Conservation (phyloP, 2,888 invertebrate species). For the Andrena bucephala region DNA sequence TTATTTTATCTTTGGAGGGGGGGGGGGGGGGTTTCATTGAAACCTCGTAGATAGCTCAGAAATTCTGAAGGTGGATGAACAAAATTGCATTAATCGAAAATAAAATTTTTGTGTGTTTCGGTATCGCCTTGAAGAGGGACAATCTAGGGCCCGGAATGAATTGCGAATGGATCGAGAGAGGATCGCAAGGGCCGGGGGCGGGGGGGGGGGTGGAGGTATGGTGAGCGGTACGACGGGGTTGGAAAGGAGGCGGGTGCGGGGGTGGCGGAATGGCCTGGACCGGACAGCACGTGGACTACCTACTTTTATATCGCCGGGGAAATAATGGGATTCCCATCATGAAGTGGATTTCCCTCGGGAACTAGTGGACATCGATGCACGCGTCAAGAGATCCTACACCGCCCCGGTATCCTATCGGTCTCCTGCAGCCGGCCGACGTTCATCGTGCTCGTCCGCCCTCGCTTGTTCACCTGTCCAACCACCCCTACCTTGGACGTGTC, state of each 20-base stretch:
- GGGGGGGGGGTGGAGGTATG: slow-evolving; percentile 43
- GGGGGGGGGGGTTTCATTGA: not conserved
- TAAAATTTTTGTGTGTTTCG: slow-evolving; percentile 62
- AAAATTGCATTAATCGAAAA: slow-evolving; percentile 68
- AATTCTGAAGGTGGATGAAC: too few species aligned
- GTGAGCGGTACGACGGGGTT: slow-evolving; percentile 24
- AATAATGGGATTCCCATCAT: slow-evolving; percentile 85
- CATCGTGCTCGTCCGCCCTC: slow-evolving; percentile 65
- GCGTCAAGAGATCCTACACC: slow-evolving; percentile 83
- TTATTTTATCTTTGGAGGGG: not conserved
- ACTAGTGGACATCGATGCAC: slow-evolving; percentile 83
- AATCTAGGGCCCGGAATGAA: slow-evolving; percentile 65
- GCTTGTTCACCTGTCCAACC: slow-evolving; percentile 66
- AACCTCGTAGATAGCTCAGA: not conserved
- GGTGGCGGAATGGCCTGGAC: slow-evolving; percentile 73
- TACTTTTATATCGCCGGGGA: slow-evolving; percentile 81
- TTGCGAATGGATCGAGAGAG: slow-evolving; percentile 71
- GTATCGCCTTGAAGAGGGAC: slow-evolving; percentile 54
- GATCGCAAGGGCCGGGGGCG: slow-evolving; percentile 58
- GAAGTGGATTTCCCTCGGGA: slow-evolving; percentile 85
- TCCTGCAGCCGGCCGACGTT: slow-evolving; percentile 66
- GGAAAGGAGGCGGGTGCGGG: slow-evolving; percentile 53
- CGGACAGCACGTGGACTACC: slow-evolving; percentile 76
- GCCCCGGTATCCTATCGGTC: slow-evolving; percentile 77
- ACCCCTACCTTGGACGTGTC: slow-evolving; percentile 56